A percentile compares a stretch with the other conserved stretches of the same genome.
Conservation (phyloP, 2,888 invertebrate species). For the Augiades crinisus region DNA sequence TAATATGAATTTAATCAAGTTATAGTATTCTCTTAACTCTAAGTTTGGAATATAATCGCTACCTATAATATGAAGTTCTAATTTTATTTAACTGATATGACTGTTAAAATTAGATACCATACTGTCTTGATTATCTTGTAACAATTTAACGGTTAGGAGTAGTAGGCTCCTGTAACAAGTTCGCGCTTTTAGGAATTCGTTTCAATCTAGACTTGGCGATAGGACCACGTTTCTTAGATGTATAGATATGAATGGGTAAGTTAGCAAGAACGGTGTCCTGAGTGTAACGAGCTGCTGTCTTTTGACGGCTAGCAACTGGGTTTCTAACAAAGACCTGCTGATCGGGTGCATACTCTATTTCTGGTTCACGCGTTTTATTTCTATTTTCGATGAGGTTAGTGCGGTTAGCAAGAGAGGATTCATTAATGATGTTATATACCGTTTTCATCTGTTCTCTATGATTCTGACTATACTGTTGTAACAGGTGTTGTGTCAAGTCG, state of each 20-base stretch:
- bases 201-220: slow-evolving; percentile 16
- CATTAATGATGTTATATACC: slow-evolving; percentile 31
- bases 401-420: slow-evolving; percentile 23
- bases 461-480: slow-evolving; percentile 34
- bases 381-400: slow-evolving; percentile 25
- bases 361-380: slow-evolving; percentile 31
- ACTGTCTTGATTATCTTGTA: slow-evolving; percentile 19
- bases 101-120: slow-evolving; percentile 24
- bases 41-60: background rate
- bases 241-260: slow-evolving; percentile 25
- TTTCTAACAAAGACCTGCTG: slow-evolving; percentile 25
- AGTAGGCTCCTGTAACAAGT: background rate
- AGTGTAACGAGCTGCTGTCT: slow-evolving; percentile 6
- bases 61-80: background rate
- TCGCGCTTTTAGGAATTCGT: background rate
- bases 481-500: slow-evolving; percentile 31
- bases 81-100: slow-evolving; percentile 17
- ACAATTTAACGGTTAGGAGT: background rate
- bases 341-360: slow-evolving; percentile 21
- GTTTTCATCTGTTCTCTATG: slow-evolving; percentile 29
- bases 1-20: background rate
- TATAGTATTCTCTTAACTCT: slow-evolving; percentile 1
- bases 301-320: slow-evolving; percentile 23
- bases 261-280: background rate
- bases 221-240: slow-evolving; percentile 14